phyloP scores from a whole-genome alignment of 2,797 vertebrate species.

The Muscicapa comitata region DNA sequence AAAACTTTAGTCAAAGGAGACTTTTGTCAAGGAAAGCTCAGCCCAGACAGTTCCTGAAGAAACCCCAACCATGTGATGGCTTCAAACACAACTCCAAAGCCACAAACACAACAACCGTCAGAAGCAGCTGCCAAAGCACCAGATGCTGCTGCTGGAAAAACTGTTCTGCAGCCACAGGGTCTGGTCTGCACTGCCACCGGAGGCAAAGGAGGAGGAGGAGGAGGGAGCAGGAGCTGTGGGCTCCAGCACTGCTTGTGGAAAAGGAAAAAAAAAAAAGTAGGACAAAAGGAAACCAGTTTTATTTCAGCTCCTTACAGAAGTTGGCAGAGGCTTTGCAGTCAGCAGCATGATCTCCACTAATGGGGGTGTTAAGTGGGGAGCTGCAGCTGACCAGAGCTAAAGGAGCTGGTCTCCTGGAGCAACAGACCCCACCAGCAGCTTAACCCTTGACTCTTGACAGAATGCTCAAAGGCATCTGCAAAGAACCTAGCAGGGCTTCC shows the following conservation, averaged over 20 bases:
- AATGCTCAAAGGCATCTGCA: not conserved
- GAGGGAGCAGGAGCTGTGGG: not conserved
- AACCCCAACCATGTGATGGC: conserved; percentile 50
- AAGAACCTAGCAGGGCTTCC: not conserved
- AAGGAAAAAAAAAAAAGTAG: not conserved
- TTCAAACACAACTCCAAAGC: conserved; percentile 63
- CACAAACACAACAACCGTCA: conserved; percentile 57
- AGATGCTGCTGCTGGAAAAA: conserved; percentile 66
- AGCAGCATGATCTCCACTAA: not conserved
- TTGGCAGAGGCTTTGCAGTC: not conserved
- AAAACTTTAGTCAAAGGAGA: conserved; percentile 29
- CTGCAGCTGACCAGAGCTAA: not conserved
- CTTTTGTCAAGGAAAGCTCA: conserved; percentile 47
- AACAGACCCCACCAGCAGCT: not conserved
- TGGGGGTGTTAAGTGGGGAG: not conserved
- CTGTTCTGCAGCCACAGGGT: not conserved
- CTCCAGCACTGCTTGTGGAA: not conserved
- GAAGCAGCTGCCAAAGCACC: conserved; percentile 47
- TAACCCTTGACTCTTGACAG: not conserved
- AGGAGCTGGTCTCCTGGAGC: not conserved
- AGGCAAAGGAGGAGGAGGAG: not conserved
- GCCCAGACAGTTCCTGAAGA: conserved; percentile 62
- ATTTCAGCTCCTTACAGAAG: not conserved
- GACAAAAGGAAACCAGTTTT: not conserved
- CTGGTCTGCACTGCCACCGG: not conserved